Percentiles rank a stretch among this genome's conserved stretches.
phyloP scores from a whole-genome alignment of 2,113 vertebrate species.

The Phalacrocorax brasilianus region DNA sequence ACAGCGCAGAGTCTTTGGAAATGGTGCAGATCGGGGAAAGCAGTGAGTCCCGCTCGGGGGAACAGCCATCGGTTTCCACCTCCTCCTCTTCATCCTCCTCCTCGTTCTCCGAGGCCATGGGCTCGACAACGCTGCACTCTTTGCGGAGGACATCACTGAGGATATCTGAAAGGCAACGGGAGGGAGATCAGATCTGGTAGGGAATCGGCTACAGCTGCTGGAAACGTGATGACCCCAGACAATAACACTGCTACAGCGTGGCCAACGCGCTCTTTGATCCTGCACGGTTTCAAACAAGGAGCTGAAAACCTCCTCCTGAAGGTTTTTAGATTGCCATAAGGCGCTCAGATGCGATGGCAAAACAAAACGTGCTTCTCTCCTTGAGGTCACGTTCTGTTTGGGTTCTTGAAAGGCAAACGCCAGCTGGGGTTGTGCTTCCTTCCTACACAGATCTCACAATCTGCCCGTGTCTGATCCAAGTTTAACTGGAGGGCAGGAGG shows the following conservation, averaged over 20 bases:
- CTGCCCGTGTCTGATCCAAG: rapidly evolving
- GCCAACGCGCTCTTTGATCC: neutral
- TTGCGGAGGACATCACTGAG: conserved; percentile 85
- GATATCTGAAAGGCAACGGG: conserved; percentile 78
- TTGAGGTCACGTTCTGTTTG: neutral
- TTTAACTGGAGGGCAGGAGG: neutral
- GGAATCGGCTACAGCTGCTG: neutral
- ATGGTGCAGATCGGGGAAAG: conserved; percentile 75
- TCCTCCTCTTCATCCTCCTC: conserved; percentile 77
- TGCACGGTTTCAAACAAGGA: neutral
- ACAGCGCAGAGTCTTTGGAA: conserved; percentile 75
- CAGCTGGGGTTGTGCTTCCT: neutral
- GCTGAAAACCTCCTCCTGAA: neutral
- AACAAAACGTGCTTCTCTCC: neutral
- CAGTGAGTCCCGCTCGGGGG: conserved; percentile 53
- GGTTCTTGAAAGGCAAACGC: neutral
- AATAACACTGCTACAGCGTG: rapidly evolving
- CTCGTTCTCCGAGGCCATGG: conserved; percentile 62
- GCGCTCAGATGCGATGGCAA: neutral
- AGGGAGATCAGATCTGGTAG: neutral
- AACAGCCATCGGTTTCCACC: conserved; percentile 43
- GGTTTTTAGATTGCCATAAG: neutral
- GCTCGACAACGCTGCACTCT: conserved; percentile 70
- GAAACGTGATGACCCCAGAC: neutral
- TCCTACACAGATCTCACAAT: neutral